These are phyloP conservation scores for Sphyrna mokarran DNA, from an alignment of 2,113 vertebrate species.

Conservation along the genomic window DNA sequence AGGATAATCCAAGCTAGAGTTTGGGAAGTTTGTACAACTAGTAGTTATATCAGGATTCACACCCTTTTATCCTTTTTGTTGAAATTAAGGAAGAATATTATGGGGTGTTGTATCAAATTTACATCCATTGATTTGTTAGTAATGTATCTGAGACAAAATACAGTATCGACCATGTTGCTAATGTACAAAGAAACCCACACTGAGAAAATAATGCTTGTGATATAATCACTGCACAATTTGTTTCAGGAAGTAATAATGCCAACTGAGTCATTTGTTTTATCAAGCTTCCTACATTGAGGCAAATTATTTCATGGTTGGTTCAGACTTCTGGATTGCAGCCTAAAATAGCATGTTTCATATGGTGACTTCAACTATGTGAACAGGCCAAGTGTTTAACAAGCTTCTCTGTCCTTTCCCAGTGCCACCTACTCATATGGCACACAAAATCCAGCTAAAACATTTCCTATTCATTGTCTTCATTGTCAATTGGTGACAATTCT, in stretches of 20 bases:
- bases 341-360: background rate
- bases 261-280: background rate
- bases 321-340: background rate
- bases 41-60: background rate
- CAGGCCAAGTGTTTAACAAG: background rate
- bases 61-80: background rate
- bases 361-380: background rate
- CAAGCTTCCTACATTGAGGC: background rate
- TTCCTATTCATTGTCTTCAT: background rate
- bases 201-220: background rate
- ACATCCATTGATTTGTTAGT: background rate
- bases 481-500: background rate
- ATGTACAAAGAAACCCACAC: background rate
- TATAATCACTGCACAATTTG: background rate
- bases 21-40: background rate
- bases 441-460: background rate
- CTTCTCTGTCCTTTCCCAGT: background rate
- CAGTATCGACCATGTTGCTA: background rate
- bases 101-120: background rate
- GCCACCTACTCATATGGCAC: too few species aligned
- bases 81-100: background rate
- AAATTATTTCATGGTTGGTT: slow-evolving; percentile 3
- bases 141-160: background rate
- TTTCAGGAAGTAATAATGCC: background rate
- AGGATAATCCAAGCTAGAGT: background rate